Evolutionary conservation across 2,888 invertebrate genomes (phyloP).

Genomic region (Orthosia gracilis): DNA sequence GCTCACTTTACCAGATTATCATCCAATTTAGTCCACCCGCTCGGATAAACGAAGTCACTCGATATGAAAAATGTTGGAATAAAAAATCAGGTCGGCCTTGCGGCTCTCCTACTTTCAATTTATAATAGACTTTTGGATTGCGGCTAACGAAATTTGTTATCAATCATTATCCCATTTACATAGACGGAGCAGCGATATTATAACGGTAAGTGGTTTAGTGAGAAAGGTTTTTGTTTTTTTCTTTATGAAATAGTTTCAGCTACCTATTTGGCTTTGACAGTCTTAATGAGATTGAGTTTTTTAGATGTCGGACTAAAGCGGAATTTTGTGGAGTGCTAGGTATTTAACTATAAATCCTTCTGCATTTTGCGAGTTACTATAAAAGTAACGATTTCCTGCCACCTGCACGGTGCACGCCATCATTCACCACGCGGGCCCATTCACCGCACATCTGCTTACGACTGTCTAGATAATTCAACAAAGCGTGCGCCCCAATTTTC

Average conservation of each 20-base stretch:
- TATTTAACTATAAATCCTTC: conserved; percentile 20
- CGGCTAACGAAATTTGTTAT: conserved; percentile 61
- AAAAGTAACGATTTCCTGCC: conserved; percentile 58
- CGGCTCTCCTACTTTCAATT: conserved; percentile 58
- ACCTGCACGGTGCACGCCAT: conserved; percentile 51
- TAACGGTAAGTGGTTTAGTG: conserved; percentile 50
- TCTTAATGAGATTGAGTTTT: conserved; percentile 17
- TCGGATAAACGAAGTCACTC: conserved; percentile 67
- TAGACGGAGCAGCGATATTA: conserved; percentile 56
- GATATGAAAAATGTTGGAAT: conserved; percentile 67
- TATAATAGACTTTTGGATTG: conserved; percentile 64
- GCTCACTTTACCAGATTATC: conserved; percentile 70
- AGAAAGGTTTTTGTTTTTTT: conserved; percentile 42
- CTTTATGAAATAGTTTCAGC: conserved; percentile 28
- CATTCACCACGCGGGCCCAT: conserved; percentile 58
- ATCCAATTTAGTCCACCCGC: conserved; percentile 68
- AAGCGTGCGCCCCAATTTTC: conserved; percentile 67
- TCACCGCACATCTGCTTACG: conserved; percentile 66
- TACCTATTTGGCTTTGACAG: conserved; percentile 3
- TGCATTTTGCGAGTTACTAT: conserved; percentile 44
- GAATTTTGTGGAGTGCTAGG: conserved; percentile 1
- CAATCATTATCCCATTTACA: conserved; percentile 61
- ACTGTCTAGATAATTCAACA: conserved; percentile 69
- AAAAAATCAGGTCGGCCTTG: conserved; percentile 62
- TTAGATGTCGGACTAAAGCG: background rate